Evolutionary conservation across 2,888 invertebrate species (phyloP), one percentile per base, ranked within the genome.

Genomic region (Choristoneura rosaceana): DNA sequence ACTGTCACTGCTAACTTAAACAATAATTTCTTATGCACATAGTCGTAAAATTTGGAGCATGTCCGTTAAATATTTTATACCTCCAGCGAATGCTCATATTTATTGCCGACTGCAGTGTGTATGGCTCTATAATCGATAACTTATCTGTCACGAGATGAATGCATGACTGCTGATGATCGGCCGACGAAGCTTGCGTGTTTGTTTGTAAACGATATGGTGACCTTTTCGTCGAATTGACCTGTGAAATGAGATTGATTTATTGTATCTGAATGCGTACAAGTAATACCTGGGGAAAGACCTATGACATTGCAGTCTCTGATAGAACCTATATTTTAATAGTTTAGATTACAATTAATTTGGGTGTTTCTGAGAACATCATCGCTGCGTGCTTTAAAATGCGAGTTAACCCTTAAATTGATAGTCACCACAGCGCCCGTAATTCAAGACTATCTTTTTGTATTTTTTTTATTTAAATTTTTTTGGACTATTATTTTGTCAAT

Each of bases 141-240:
- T 70, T 76, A 76, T 76, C 71, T 38, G 50, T 43, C 85, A 85
- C 79, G 86, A 80, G 68, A 43, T 64, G 4, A 52, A 12, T 66
- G 76, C 85, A 82, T 87, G 86, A 69, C 47, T 52, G 50, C 50
- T 79, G 81, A 79, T 76, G 76, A 52, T 65, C 70, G 71, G 47
- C 34, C 67, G 68, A 74, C 61, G 71, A 8, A 41, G 12, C 55
- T 66, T 55, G 55, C 65, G 41, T n/a, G n/a, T n/a, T n/a, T 33
- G 52, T 65, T 65, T 17, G 9, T 33, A n/a, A n/a, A 33, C 33
- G 17, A n/a, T 1, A 7, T 38, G 38, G 7, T 52, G 65, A 70
- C 59, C 45, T 17, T 41, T 38, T 50, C 50, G 7, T 61, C 14
- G 55, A 25, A 14, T 8, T 67, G 71, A 62, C 66, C 62, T 58